Evolutionary conservation across 2,113 vertebrate species (phyloP).

Genomic region (Lycaon pictus): DNA sequence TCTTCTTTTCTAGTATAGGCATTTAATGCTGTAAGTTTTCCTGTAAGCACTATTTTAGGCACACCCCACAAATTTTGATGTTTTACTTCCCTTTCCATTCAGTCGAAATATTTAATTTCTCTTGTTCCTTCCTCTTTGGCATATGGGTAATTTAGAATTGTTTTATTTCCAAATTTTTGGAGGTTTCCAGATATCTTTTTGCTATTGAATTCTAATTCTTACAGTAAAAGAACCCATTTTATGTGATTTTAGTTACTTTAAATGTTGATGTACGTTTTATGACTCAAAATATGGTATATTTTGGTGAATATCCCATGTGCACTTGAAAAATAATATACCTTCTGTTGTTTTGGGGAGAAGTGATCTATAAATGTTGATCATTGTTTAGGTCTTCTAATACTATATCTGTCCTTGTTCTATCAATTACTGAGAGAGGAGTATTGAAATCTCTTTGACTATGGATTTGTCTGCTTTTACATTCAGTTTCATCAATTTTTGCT

Average conservation of each 20-base stretch:
- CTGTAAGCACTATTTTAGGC: background rate
- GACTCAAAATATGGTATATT: background rate
- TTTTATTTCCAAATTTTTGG: background rate
- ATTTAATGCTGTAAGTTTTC: background rate
- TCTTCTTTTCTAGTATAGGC: background rate
- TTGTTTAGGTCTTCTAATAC: background rate
- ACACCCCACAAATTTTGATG: background rate
- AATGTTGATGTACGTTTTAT: background rate
- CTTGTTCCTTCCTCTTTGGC: background rate
- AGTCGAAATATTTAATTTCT: background rate
- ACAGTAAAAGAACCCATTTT: background rate
- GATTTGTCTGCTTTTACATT: background rate
- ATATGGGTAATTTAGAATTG: background rate
- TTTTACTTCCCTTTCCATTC: background rate
- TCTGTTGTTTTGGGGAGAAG: background rate
- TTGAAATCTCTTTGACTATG: background rate
- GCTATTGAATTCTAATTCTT: background rate
- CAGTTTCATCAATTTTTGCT: background rate
- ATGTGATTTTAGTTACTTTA: background rate
- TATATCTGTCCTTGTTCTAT: background rate
- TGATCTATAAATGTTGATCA: background rate
- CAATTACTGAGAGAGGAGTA: background rate
- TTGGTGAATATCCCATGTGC: background rate
- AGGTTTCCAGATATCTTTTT: background rate
- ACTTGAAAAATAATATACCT: background rate